Conservation (phyloP, 2,888 invertebrate species). For the Steinernema hermaphroditum region DNA sequence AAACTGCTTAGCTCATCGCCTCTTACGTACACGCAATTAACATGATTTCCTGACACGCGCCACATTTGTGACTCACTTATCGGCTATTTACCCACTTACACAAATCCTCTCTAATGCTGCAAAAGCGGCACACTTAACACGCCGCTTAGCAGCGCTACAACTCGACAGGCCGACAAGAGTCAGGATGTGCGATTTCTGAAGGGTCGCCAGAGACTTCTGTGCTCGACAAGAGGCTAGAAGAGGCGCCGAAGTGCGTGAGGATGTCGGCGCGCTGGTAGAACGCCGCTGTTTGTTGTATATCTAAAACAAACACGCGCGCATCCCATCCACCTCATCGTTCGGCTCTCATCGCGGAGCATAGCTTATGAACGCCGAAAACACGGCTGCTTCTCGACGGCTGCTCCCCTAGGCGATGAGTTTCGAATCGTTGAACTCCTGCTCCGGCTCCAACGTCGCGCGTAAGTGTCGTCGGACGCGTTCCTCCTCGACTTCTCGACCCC, state of each 20-base stretch:
- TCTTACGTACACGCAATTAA: too few relatives aligned
- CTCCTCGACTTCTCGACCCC: neutral
- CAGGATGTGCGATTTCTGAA: too few relatives aligned
- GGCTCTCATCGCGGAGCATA: neutral
- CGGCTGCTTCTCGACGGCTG: neutral
- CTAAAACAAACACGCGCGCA: slow-evolving; percentile 23
- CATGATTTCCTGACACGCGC: too few relatives aligned
- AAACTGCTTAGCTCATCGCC: too few relatives aligned
- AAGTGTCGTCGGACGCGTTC: neutral
- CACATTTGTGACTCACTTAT: too few relatives aligned
- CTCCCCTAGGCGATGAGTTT: neutral
- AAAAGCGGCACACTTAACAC: too few relatives aligned
- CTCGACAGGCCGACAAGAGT: too few relatives aligned
- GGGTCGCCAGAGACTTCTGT: too few relatives aligned
- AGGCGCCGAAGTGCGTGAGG: slow-evolving; percentile 18
- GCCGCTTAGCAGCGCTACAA: too few relatives aligned
- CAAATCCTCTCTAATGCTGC: too few relatives aligned
- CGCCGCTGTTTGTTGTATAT: slow-evolving; percentile 24
- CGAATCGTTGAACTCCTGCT: neutral
- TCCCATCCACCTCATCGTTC: neutral
- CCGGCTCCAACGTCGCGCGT: slow-evolving; percentile 11
- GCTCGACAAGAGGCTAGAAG: too few relatives aligned
- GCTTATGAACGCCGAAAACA: neutral
- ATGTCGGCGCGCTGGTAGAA: slow-evolving; percentile 28
- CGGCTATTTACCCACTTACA: too few relatives aligned